phyloP scores from a whole-genome alignment of 2,113 vertebrate species.

The Lepisosteus osseus region DNA sequence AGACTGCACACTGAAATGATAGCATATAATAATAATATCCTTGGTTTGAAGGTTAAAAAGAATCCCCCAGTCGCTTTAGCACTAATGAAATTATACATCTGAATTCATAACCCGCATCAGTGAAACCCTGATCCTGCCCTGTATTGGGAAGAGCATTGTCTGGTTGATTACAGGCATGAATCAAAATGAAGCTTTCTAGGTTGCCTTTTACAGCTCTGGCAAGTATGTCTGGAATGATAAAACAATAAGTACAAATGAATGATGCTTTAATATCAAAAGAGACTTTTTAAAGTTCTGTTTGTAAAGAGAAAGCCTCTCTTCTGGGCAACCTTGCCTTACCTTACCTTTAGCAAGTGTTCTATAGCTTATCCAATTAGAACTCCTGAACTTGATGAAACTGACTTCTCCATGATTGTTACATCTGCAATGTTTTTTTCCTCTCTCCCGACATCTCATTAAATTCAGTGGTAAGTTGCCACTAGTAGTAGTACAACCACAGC shows the following conservation, averaged over 20 bases:
- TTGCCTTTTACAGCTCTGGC: conserved; percentile 26
- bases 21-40: conserved; percentile 29
- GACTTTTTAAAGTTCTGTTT: too few species aligned
- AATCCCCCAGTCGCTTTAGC: conserved; percentile 29
- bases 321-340: not conserved
- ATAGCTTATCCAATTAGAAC: too few species aligned
- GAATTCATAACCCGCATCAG: conserved; percentile 40
- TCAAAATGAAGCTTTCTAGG: conserved; percentile 34
- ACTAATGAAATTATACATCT: conserved; percentile 50
- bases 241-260: conserved; percentile 32
- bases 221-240: conserved; percentile 45
- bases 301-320: not conserved
- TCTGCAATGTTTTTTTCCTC: not conserved
- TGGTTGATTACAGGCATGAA: conserved; percentile 48
- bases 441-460: not conserved
- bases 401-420: not conserved
- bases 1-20: not conserved
- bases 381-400: not conserved
- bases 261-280: conserved; percentile 9
- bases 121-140: conserved; percentile 24
- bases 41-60: conserved; percentile 30
- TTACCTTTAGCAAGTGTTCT: not conserved
- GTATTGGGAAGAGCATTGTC: conserved; percentile 41
- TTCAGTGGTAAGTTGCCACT: not conserved
- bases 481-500: not conserved